Evolutionary conservation across 35 echinoderm and acorn worm species (phyloP).

Genomic region (Nesometra sesokonis): DNA sequence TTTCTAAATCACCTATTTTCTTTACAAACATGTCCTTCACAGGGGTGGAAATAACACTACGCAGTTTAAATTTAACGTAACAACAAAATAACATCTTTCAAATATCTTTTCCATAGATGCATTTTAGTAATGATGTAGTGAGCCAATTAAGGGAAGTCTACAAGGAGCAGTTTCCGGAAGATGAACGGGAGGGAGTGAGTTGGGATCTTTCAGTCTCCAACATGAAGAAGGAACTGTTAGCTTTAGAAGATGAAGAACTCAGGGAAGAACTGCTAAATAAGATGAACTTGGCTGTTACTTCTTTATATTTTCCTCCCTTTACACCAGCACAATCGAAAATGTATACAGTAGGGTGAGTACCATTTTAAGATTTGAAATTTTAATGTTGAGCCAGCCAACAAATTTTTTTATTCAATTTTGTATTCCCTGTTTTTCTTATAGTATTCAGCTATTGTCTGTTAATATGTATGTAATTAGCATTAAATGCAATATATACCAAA

Average conservation of each 20-base stretch:
- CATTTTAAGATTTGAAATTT: neutral
- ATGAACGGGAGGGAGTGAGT: constrained; percentile 15
- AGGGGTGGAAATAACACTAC: no score
- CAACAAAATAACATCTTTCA: no score
- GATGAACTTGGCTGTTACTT: constrained; percentile 71
- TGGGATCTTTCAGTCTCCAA: constrained; percentile 57
- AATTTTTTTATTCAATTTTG: neutral
- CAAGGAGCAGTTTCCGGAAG: constrained; percentile 47
- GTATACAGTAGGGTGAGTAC: constrained; percentile 91
- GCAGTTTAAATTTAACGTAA: no score
- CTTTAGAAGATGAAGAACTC: constrained; percentile 72
- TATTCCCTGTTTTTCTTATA: neutral
- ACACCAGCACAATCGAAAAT: constrained; percentile 76
- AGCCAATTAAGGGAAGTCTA: constrained; percentile 48
- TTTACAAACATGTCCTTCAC: no score
- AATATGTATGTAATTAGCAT: neutral
- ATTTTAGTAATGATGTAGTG: constrained; percentile 78
- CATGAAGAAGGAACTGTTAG: constrained; percentile 74
- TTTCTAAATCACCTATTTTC: no score
- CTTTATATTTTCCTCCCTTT: constrained; percentile 68
- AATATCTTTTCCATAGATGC: constrained; percentile 36
- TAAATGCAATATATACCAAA: no score
- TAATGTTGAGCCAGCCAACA: neutral
- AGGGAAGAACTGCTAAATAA: constrained; percentile 68
- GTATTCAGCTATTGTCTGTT: neutral